Evolutionary conservation across 2,113 vertebrate species (phyloP).

Genomic region (Hyla sarda): DNA sequence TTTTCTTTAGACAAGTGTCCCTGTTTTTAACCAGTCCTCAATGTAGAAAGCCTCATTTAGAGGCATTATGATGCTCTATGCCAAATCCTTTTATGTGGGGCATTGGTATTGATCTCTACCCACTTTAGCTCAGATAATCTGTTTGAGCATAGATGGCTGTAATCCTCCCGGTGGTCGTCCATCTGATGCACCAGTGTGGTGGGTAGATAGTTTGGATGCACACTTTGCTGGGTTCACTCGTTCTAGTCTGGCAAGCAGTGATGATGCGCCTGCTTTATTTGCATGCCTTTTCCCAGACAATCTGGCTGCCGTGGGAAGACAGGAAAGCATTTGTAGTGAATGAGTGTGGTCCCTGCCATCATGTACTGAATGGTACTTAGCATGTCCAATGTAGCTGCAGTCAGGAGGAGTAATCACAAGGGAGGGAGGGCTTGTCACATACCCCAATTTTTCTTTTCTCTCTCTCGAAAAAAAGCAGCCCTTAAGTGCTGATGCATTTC

Average conservation of each 20-base stretch:
- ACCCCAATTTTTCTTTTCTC: background rate
- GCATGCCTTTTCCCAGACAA: slow-evolving; percentile 10
- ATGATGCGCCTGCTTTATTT: background rate
- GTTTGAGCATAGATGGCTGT: background rate
- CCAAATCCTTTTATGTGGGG: slow-evolving; percentile 16
- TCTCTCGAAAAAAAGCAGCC: background rate
- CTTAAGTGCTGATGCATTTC: background rate
- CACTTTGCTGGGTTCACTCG: no score
- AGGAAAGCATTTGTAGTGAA: background rate
- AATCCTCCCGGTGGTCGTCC: background rate
- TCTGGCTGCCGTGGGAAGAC: background rate
- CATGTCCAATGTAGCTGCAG: slow-evolving; percentile 16
- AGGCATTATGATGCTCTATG: background rate
- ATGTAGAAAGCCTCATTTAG: background rate
- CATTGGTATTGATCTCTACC: background rate
- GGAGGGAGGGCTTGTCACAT: slow-evolving; percentile 13
- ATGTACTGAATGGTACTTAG: slow-evolving; percentile 13
- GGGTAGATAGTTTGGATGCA: background rate
- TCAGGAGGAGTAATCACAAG: background rate
- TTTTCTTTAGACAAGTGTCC: background rate
- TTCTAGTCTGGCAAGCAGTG: background rate
- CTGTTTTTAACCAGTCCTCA: background rate
- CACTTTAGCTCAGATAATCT: background rate
- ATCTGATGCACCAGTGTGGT: background rate
- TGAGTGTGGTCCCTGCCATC: slow-evolving; percentile 7